Evolutionary conservation across 2,888 invertebrate species (phyloP).

Genomic region (Euproctis similis): DNA sequence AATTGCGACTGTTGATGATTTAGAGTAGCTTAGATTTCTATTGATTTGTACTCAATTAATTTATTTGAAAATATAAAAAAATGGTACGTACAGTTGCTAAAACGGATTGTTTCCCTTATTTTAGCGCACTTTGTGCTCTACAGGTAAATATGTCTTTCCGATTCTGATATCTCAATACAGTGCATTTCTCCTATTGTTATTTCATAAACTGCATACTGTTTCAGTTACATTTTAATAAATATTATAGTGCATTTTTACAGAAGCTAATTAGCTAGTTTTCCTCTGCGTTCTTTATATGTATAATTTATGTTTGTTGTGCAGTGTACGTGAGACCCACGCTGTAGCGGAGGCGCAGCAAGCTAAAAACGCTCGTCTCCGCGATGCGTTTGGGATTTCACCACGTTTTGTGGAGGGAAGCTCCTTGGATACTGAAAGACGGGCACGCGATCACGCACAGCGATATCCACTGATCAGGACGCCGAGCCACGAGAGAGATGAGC

Average conservation of each 20-base stretch:
- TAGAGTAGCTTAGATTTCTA: slow-evolving; percentile 15
- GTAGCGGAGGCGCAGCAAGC: slow-evolving; percentile 96
- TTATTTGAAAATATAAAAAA: background rate
- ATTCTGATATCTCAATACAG: slow-evolving; percentile 1
- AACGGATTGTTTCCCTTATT: slow-evolving; percentile 56
- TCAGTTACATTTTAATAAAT: background rate
- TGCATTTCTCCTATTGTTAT: slow-evolving; percentile 1
- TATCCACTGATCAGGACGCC: slow-evolving; percentile 88
- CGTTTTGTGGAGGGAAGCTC: slow-evolving; percentile 96
- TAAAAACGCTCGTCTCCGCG: slow-evolving; percentile 93
- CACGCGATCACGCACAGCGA: slow-evolving; percentile 68
- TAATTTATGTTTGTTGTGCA: slow-evolving; percentile 41
- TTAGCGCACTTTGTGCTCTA: slow-evolving; percentile 70
- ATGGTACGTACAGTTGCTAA: slow-evolving; percentile 8
- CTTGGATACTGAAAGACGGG: slow-evolving; percentile 84
- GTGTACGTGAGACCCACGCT: slow-evolving; percentile 96
- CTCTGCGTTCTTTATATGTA: no score
- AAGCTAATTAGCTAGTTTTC: no score
- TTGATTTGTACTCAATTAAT: slow-evolving; percentile 13
- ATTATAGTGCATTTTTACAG: slow-evolving; percentile 3
- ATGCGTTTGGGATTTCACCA: slow-evolving; percentile 96
- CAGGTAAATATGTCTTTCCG: slow-evolving; percentile 63
- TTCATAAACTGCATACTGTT: no score
- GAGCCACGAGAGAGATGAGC: slow-evolving; percentile 76
- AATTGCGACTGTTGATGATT: slow-evolving; percentile 17